phyloP scores from a whole-genome alignment of 1,140 invertebrate genomes.

The Tetramorium simillimum region DNA sequence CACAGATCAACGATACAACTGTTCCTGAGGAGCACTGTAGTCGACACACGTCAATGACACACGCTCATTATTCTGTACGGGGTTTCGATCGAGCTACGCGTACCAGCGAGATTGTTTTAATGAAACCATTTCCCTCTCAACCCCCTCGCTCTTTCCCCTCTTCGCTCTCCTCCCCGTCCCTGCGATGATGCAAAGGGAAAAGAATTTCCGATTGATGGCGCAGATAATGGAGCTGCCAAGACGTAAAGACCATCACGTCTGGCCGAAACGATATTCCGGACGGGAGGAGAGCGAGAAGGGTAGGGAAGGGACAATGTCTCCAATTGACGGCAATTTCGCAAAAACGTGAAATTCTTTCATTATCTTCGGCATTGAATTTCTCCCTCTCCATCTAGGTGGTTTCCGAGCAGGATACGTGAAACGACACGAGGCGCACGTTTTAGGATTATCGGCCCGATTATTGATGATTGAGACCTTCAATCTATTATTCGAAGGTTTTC shows the following conservation, averaged over 20 bases:
- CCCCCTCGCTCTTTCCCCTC: conserved; percentile 56
- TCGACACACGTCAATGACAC: conserved; percentile 60
- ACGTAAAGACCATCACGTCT: conserved; percentile 71
- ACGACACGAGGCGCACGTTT: not conserved
- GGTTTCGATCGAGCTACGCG: conserved; percentile 74
- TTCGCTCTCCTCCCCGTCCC: conserved; percentile 9
- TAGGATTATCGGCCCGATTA: conserved; percentile 32
- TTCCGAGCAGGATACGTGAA: conserved; percentile 39
- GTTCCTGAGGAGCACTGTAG: conserved; percentile 43
- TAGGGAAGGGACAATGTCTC: conserved; percentile 15
- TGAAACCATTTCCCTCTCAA: conserved; percentile 76
- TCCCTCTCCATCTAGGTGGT: not conserved
- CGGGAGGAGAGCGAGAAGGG: not conserved
- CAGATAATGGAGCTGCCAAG: conserved; percentile 75
- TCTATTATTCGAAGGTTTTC: conserved; percentile 35
- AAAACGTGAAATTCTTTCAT: conserved; percentile 66
- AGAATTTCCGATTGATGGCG: conserved; percentile 72
- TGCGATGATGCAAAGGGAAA: conserved; percentile 62
- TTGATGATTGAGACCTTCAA: conserved; percentile 50
- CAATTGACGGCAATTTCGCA: conserved; percentile 65
- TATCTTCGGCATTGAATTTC: conserved; percentile 44
- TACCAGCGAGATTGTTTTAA: conserved; percentile 78
- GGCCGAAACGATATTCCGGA: conserved; percentile 50
- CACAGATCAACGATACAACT: not conserved
- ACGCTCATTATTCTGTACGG: conserved; percentile 77